Percentiles rank a stretch among this genome's conserved stretches.
phyloP scores from a whole-genome alignment of 2,888 invertebrate species.

The Pasiphila rectangulata region DNA sequence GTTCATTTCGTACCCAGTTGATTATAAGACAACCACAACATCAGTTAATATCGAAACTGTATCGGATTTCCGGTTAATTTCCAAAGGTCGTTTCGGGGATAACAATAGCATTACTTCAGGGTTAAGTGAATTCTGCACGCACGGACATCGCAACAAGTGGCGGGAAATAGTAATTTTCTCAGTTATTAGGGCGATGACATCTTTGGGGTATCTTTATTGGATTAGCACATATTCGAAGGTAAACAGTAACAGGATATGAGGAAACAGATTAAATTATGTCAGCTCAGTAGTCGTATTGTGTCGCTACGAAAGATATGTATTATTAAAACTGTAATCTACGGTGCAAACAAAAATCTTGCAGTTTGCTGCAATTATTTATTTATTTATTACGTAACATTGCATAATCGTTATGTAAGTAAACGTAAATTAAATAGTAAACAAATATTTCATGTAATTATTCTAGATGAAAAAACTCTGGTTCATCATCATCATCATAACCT shows the following conservation, averaged over 20 bases:
- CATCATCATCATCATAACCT: neutral
- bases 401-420: too few species aligned
- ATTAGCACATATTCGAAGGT: slow-evolving; percentile 7
- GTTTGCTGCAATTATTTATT: too few species aligned
- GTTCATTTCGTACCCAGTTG: neutral
- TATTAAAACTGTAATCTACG: too few species aligned
- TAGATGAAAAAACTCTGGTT: neutral
- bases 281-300: too few species aligned
- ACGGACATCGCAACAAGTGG: slow-evolving; percentile 60
- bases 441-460: neutral
- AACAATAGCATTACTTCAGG: slow-evolving; percentile 56
- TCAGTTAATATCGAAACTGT: slow-evolving; percentile 41
- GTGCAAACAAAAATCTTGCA: too few species aligned
- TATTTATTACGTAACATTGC: too few species aligned
- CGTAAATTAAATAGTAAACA: too few species aligned
- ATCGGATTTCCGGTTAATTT: slow-evolving; percentile 56
- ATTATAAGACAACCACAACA: slow-evolving; percentile 30
- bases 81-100: slow-evolving; percentile 45
- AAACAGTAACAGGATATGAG: slow-evolving; percentile 6
- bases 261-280: slow-evolving; percentile 10
- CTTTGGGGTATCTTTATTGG: slow-evolving; percentile 18
- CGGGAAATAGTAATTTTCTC: slow-evolving; percentile 32
- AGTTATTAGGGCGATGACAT: slow-evolving; percentile 25
- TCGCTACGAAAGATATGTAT: too few species aligned
- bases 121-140: slow-evolving; percentile 52